A percentile compares a stretch with the other conserved stretches of the same genome.
phyloP scores from a whole-genome alignment of 2,113 vertebrate species.

The Crocuta crocuta region DNA sequence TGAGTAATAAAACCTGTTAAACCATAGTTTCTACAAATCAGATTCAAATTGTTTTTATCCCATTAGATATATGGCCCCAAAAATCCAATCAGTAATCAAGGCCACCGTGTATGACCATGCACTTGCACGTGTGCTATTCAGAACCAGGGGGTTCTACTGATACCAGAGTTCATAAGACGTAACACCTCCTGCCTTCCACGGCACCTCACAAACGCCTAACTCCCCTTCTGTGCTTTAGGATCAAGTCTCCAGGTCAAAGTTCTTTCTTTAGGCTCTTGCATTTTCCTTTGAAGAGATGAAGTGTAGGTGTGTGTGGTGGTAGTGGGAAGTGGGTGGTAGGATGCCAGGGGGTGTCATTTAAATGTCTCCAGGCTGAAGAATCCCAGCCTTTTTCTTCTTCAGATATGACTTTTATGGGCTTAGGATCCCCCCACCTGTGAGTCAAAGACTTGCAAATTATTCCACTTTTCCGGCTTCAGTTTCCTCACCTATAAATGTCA shows the following conservation, averaged over 20 bases:
- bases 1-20: conserved; percentile 44
- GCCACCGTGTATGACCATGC: neutral
- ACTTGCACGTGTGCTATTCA: neutral
- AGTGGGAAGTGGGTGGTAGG: rapidly evolving
- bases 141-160: neutral
- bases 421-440: neutral
- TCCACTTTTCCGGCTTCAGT: conserved; percentile 8
- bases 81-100: conserved; percentile 3
- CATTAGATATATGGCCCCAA: neutral
- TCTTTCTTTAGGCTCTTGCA: neutral
- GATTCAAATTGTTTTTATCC: neutral
- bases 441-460: neutral
- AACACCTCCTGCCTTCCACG: neutral
- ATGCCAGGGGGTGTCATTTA: neutral
- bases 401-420: neutral
- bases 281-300: neutral
- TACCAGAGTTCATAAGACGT: neutral
- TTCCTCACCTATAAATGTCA: conserved; percentile 40
- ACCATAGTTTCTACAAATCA: conserved; percentile 21
- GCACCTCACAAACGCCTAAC: neutral
- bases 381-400: neutral
- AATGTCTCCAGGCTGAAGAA: conserved; percentile 9
- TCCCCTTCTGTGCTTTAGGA: conserved; percentile 15
- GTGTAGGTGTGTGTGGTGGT: neutral
- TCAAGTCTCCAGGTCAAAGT: neutral